These are phyloP conservation scores for Sinelater perroti DNA, from an alignment of 2,888 invertebrate species.

Conservation along the genomic window DNA sequence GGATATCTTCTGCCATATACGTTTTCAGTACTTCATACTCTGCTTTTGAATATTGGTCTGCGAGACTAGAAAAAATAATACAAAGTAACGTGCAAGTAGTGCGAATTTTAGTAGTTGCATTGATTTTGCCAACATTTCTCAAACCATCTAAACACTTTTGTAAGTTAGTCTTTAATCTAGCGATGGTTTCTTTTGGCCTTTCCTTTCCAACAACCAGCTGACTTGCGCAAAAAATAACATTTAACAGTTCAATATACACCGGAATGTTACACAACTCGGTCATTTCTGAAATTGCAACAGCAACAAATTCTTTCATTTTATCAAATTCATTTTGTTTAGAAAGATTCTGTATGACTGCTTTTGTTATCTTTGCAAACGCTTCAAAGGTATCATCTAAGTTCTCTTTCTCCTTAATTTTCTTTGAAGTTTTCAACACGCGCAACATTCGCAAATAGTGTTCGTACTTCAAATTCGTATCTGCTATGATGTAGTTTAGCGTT, in stretches of 20 bases:
- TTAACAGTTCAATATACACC: constrained; percentile 1
- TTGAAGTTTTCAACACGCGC: constrained; percentile 4
- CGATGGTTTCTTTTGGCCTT: background rate
- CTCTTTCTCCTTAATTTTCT: background rate
- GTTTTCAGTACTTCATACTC: background rate
- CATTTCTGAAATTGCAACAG: background rate
- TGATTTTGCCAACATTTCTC: background rate
- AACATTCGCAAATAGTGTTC: constrained; percentile 4
- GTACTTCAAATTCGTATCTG: constrained; percentile 5
- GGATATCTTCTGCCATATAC: constrained; percentile 9
- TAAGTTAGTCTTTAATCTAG: constrained; percentile 1
- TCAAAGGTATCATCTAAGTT: constrained; percentile 2
- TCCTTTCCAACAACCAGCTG: constrained; percentile 9
- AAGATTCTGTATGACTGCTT: constrained; percentile 4
- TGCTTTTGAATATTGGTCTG: constrained; percentile 4
- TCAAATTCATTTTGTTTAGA: constrained; percentile 12
- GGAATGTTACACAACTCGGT: background rate
- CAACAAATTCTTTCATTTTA: constrained; percentile 15
- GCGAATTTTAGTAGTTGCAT: background rate
- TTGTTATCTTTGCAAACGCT: constrained; percentile 18
- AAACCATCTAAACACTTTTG: constrained; percentile 3
- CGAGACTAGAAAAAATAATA: constrained; percentile 2
- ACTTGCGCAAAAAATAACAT: constrained; percentile 1
- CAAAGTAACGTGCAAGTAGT: background rate
- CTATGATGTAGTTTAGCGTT: constrained; percentile 8